Evolutionary conservation across 2,113 vertebrate genomes (phyloP).

Genomic region (Athene cunicularia): DNA sequence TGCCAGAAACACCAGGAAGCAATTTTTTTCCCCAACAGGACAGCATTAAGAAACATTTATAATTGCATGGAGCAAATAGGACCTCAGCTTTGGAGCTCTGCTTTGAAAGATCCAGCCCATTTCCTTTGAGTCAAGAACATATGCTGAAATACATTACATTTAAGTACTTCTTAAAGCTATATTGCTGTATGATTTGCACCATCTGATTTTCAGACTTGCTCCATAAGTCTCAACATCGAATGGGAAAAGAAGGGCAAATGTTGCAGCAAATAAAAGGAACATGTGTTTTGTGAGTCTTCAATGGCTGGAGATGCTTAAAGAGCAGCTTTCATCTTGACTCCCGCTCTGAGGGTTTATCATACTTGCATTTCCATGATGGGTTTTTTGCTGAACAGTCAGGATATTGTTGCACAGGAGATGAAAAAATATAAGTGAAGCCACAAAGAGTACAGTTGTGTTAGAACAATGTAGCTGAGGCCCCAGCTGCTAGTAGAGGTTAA

Average conservation of each 20-base stretch:
- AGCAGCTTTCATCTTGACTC: conserved; percentile 59
- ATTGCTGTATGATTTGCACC: conserved; percentile 22
- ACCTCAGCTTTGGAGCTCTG: conserved; percentile 15
- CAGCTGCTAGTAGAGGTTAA: neutral
- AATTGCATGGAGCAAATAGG: conserved; percentile 8
- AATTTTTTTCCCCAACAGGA: neutral
- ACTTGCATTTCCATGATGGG: neutral
- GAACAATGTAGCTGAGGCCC: neutral
- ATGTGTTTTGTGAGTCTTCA: conserved; percentile 46
- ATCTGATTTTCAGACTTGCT: conserved; percentile 62
- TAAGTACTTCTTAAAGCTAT: conserved; percentile 7
- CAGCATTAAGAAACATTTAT: neutral
- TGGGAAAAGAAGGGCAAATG: conserved; percentile 28
- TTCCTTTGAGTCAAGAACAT: conserved; percentile 42
- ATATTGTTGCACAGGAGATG: conserved; percentile 44
- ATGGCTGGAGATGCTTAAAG: conserved; percentile 50
- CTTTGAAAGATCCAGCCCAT: conserved; percentile 41
- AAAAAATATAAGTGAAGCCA: conserved; percentile 11
- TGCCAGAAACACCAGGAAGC: conserved; percentile 11
- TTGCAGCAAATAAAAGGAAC: conserved; percentile 58
- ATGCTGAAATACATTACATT: conserved; percentile 33
- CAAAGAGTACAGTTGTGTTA: conserved; percentile 17
- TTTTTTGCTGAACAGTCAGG: conserved; percentile 47
- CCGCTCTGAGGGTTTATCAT: conserved; percentile 23
- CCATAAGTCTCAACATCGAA: neutral